Conservation (phyloP, 2,113 vertebrate genomes). For the Stomatorhinus ivindoensis region DNA sequence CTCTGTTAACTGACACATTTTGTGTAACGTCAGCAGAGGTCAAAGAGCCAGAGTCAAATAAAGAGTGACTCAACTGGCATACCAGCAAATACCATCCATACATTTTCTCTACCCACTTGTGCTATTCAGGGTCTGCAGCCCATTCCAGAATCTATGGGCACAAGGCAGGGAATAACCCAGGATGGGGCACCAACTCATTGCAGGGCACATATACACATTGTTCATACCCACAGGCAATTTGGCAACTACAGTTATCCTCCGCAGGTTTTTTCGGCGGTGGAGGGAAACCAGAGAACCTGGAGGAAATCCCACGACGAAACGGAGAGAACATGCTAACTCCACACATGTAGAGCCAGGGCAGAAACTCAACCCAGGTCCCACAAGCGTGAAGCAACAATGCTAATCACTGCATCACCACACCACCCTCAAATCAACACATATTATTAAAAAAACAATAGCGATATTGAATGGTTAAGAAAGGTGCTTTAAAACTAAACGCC, state of each 20-base stretch:
- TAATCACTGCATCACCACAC: too few relatives aligned
- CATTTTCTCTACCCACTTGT: not conserved
- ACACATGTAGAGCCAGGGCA: not conserved
- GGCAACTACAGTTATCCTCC: not conserved
- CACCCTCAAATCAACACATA: not conserved
- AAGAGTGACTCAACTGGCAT: not conserved
- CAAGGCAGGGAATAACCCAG: not conserved
- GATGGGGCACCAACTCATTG: not conserved
- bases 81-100: not conserved
- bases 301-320: not conserved
- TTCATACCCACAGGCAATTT: not conserved
- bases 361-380: not conserved
- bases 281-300: not conserved
- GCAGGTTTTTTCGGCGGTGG: not conserved
- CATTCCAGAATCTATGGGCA: not conserved
- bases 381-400: not conserved
- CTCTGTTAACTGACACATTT: not conserved
- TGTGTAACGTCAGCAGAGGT: not conserved
- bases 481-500: conserved; percentile 10
- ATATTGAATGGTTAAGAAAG: not conserved
- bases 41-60: not conserved
- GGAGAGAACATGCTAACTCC: not conserved
- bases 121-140: not conserved
- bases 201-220: not conserved
- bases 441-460: not conserved